Conservation (phyloP, 2,113 vertebrate genomes). For the Siphamia tubifer region DNA sequence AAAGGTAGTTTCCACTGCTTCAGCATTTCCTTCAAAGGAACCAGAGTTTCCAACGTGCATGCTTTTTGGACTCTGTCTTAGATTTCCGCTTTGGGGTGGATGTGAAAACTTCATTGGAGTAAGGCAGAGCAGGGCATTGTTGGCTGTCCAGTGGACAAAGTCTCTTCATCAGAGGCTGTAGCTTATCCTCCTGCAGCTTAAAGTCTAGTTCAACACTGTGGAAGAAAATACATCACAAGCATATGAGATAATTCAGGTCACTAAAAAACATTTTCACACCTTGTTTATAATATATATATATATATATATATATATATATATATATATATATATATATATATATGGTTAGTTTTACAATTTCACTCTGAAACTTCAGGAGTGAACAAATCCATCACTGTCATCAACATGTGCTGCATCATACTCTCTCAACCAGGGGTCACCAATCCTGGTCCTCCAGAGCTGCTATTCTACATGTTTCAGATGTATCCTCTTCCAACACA, state of each 20-base stretch:
- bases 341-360: too few species aligned
- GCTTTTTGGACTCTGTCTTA: slow-evolving; percentile 98
- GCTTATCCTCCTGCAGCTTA: slow-evolving; percentile 96
- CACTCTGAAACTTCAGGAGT: too few species aligned
- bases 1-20: slow-evolving; percentile 42
- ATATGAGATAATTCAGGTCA: slow-evolving; percentile 20
- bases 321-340: too few species aligned
- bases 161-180: slow-evolving; percentile 94
- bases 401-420: too few species aligned
- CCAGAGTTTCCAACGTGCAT: slow-evolving; percentile 99
- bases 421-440: too few species aligned
- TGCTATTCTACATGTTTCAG: too few species aligned
- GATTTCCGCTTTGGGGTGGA: slow-evolving; percentile 97
- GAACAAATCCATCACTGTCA: too few species aligned
- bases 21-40: slow-evolving; percentile 86
- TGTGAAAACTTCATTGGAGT: slow-evolving; percentile 92
- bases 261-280: too few species aligned
- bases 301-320: too few species aligned
- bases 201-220: slow-evolving; percentile 96
- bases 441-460: too few species aligned
- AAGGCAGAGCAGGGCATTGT: slow-evolving; percentile 94
- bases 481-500: too few species aligned
- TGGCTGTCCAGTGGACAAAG: slow-evolving; percentile 90
- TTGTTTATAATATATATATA: too few species aligned
- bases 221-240: slow-evolving; percentile 34